Conservation (phyloP, 2,113 vertebrate species). For the Mandrillus leucophaeus region DNA sequence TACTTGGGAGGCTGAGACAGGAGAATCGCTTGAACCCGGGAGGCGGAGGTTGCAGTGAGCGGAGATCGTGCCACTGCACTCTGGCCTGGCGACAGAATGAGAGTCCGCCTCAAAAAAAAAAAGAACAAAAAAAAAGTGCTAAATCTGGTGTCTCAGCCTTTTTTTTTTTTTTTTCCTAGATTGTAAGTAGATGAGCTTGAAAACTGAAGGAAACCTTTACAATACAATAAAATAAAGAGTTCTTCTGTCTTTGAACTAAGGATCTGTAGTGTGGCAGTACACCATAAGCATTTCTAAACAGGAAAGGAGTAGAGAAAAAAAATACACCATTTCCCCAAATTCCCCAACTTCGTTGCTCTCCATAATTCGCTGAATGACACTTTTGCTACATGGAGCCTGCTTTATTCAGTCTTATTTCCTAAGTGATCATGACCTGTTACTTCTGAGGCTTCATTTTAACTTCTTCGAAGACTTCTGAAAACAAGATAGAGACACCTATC, state of each 20-base stretch:
- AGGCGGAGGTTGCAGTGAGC: too few relatives aligned
- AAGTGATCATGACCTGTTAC: neutral
- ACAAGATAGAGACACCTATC: neutral
- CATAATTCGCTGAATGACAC: neutral
- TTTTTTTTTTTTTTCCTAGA: neutral
- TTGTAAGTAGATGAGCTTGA: neutral
- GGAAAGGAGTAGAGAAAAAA: neutral
- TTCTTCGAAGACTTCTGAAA: neutral
- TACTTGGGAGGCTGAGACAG: too few relatives aligned
- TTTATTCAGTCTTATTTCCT: neutral
- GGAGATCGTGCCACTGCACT: too few relatives aligned
- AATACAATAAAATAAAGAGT: neutral
- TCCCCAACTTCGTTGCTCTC: neutral
- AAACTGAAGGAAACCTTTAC: neutral
- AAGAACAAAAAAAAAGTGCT: neutral
- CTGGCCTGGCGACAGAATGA: too few relatives aligned
- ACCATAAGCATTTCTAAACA: conserved; percentile 3
- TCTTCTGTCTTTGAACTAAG: neutral
- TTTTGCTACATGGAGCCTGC: neutral
- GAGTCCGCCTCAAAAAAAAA: too few relatives aligned
- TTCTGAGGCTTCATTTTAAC: neutral
- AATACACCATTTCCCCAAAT: neutral
- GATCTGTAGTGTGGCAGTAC: neutral
- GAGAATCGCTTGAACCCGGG: too few relatives aligned
- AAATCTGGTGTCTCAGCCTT: neutral